Evolutionary conservation across 2,113 vertebrate species (phyloP), one percentile per base, ranked within the genome.

Genomic region (Cichladusa arquata): DNA sequence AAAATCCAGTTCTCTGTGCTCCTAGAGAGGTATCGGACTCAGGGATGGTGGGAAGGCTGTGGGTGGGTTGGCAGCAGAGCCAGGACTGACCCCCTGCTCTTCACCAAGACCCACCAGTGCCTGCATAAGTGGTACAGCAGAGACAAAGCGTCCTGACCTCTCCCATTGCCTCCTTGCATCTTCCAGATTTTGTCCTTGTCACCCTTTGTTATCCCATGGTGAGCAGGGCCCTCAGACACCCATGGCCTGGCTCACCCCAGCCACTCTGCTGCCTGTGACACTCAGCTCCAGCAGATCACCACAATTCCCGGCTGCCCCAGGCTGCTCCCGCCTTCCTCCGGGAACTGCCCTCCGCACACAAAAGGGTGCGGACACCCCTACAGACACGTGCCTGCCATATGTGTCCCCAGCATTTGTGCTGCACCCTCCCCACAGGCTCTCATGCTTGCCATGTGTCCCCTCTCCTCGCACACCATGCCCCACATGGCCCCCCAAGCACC

Each of bases 21-120:
- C 18, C 69, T 66, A 44, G 81, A 81, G 48, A 81, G 61, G 20
- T 1, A 2, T 6, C 66, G 62, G 47, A 51, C 28, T 34, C 1
- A 0, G 22, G 28, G 40, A 50, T 26, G 28, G 26, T 29, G 3
- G 2, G n/a, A 50, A 87, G 40, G 57, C 57, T 60, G 29, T 1
- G 5, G 80, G 82, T 0, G 0, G 9, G 28, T 12, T 0, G 1
- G 48, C 53, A 80, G 53, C 3, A 2, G 74, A 82, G 38, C 44
- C 0, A 2, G 48, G 24, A 61, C 19, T 56, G 44, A 50, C 2
- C 23, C 11, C 12, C 8, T 34, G 44, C n/a, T 71, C 56, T 74
- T 47, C 69, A 62, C 11, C 2, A 3, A 62, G 44, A 78, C 14
- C 12, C 12, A 74, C 16, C 19, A 24, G 22, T 40, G 40, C 58